Base-by-base conservation (phyloP, 2,113 vertebrate species). In the Dascyllus trimaculatus region DNA sequence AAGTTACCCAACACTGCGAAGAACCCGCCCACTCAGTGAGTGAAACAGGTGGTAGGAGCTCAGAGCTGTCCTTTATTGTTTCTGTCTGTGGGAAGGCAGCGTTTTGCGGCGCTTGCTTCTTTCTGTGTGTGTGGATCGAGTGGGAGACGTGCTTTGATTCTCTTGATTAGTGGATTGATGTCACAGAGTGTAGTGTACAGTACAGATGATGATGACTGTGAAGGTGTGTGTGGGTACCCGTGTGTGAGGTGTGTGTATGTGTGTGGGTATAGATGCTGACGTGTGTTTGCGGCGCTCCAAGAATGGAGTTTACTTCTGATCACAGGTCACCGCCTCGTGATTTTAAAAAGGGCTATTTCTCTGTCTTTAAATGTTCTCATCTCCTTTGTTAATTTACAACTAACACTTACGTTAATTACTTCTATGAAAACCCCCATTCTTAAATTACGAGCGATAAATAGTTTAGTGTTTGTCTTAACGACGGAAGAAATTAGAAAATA, bases 331-430 rank as follows among this genome's bases (percentile, higher is more conserved):
- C 13, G 75, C 88, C 91, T 92, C 49, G 92, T 93, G 92, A 93
- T 88, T 88, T 83, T 75, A 85, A 83, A 82, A 95, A 95, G 94
- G 93, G 93, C 94, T 95, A 93, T 65, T 89, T 84, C 25, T 22
- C 5, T 51, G 22, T 84, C 80, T 76, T 71, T 71, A 26, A 2
- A 2, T 57, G 4, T 75, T 77, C n/a, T 35, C 80, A 69, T 75
- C 40, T 22, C 10, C 4, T n/a, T 52, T 38, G 15, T 51, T 29
- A 43, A 43, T 15, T 14, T 59, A 24, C 45, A 32, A 40, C 58
- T 0, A 60, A 73, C 56, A 18, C 25, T 58, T 5, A 5, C 11
- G 32, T 46, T 49, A 52, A 59, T 78, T 51, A 3, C 40, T 63
- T 25, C 2, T 10, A 2, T 22, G 15, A 21, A 32, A 49, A 57